These are phyloP conservation scores for Paraescarpia echinospica DNA, from an alignment of 1,140 invertebrate genomes.

Conservation along the genomic window DNA sequence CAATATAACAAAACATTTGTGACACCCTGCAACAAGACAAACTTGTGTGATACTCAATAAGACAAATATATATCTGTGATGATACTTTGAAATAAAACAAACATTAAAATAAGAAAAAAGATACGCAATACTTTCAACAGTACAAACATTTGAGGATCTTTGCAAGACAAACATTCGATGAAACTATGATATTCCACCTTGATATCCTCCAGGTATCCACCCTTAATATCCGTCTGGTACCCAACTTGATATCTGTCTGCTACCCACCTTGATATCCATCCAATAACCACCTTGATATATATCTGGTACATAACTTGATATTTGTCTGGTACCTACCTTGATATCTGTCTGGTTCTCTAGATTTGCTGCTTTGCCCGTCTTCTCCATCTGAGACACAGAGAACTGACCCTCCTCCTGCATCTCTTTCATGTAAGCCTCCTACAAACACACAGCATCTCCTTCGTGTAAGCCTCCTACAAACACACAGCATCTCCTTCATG, in stretches of 20 bases:
- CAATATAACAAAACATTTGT: not conserved
- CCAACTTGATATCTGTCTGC: no score
- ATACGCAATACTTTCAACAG: no score
- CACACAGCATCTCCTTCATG: no score
- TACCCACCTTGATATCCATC: no score
- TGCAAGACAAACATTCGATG: no score
- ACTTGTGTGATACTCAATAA: not conserved
- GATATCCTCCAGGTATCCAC: not conserved
- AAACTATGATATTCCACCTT: not conserved
- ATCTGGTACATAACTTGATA: no score
- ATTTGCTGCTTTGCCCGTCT: constrained; percentile 78
- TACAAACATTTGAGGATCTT: no score
- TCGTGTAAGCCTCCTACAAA: no score
- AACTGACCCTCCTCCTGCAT: constrained; percentile 90
- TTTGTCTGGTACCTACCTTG: constrained; percentile 67
- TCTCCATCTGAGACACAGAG: constrained; percentile 87
- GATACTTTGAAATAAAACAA: no score
- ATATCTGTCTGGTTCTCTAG: constrained; percentile 96
- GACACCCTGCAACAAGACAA: not conserved
- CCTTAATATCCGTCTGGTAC: not conserved
- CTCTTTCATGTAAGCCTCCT: constrained; percentile 88
- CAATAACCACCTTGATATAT: no score
- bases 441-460: constrained; percentile 8
- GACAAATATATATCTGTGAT: no score
- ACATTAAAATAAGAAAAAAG: no score